Evolutionary conservation across 2,888 invertebrate genomes (phyloP), one percentile per base, ranked within the genome.

Genomic region (Melanostoma scalare): DNA sequence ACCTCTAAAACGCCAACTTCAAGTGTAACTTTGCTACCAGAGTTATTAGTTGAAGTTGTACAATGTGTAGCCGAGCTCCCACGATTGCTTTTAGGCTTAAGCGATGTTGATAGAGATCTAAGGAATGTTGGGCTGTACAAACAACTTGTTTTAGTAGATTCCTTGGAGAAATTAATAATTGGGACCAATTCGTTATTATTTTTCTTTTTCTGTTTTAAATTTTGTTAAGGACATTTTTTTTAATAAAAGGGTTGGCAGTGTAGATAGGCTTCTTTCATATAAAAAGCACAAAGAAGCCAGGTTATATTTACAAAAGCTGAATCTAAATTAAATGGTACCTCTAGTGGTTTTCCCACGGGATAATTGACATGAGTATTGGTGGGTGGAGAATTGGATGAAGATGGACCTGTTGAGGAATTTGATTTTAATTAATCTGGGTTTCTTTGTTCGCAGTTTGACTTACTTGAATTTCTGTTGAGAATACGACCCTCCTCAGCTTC

Each of bases 311-410:
- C 48, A 30, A 6, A 6, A 50, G 31, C 20, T 48, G 50, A 1
- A 8, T 3, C 9, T 20, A 10, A 6, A 0, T 20, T n/a, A 9
- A 61, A 44, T 73, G 9, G 89, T 92, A 96, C 96, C 93, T 96
- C 96, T 50, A 97, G 92, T 0, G 97, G 96, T 91, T 95, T 96
- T 52, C 96, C 96, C 48, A 96, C 93, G 0, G 95, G 95, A 89
- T 95, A 95, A 89, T 95, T 95, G 3, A 93, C 91, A 33, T 86
- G 85, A 6, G 60, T 76, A 48, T 60, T 78, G 42, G 46, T 10
- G 4, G 68, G 69, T 6, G 74, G 42, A 46, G 71, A 31, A 9
- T 75, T 44, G 1, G 84, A 75, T 6, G 74, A 77, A 8, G 77
- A 77, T 60, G 77, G 67, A 0, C 55, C 81, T 81, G 40, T 30